Evolutionary conservation across 2,113 vertebrate genomes (phyloP).

Genomic region (Scolopax mira): DNA sequence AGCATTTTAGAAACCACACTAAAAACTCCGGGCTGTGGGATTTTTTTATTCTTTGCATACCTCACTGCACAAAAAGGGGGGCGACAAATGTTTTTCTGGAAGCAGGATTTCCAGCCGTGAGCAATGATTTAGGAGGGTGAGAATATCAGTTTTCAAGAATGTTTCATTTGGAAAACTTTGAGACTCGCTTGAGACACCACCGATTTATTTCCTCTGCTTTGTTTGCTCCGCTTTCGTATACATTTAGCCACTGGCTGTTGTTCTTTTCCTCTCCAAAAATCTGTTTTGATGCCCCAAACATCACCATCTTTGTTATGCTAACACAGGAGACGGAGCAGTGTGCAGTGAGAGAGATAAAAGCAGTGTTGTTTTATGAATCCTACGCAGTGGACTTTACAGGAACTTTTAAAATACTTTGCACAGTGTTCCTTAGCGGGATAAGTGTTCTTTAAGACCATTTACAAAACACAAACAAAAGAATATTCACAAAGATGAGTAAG

Average conservation of each 20-base stretch:
- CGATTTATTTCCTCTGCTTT: not conserved
- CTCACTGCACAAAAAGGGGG: not conserved
- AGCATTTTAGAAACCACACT: slow-evolving; percentile 42
- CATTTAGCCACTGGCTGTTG: slow-evolving; percentile 16
- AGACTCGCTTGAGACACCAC: slow-evolving; percentile 9
- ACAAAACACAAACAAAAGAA: not conserved
- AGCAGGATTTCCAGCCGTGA: slow-evolving; percentile 32
- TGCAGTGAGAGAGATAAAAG: slow-evolving; percentile 19
- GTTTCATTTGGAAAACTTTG: slow-evolving; percentile 31
- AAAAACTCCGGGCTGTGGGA: not conserved
- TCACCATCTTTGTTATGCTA: slow-evolving; percentile 33
- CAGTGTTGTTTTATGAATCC: slow-evolving; percentile 22
- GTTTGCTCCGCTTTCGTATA: not conserved
- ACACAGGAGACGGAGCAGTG: not conserved
- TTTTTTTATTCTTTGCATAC: slow-evolving; percentile 36
- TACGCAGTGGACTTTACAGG: slow-evolving; percentile 9
- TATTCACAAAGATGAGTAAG: slow-evolving; percentile 18
- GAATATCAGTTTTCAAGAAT: slow-evolving; percentile 40
- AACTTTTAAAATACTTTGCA: slow-evolving; percentile 18
- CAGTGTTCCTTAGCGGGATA: not conserved
- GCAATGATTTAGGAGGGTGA: slow-evolving; percentile 12
- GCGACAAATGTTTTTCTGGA: slow-evolving; percentile 36
- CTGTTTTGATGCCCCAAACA: slow-evolving; percentile 14
- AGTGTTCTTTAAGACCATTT: not conserved
- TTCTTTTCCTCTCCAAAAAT: slow-evolving; percentile 15